These are phyloP conservation scores for Galleria mellonella DNA, from an alignment of 1,140 invertebrate genomes.

Conservation along the genomic window DNA sequence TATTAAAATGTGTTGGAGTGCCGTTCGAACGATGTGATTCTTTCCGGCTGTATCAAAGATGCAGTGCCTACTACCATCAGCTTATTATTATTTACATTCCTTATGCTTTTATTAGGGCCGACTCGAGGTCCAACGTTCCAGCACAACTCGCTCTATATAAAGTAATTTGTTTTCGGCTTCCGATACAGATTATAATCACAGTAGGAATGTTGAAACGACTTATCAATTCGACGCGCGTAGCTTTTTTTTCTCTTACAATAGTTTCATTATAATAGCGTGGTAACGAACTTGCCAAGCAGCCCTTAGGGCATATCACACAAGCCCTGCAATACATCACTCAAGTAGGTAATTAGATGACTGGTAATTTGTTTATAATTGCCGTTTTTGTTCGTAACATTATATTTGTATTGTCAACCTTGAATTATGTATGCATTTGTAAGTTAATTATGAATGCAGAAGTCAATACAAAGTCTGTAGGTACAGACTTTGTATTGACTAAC, in stretches of 20 bases:
- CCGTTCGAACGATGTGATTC: too few species aligned
- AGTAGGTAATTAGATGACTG: too few species aligned
- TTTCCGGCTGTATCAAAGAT: too few species aligned
- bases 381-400: too few species aligned
- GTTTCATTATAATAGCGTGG: conserved; percentile 8
- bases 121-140: background rate
- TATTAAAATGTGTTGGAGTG: too few species aligned
- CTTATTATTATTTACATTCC: conserved; percentile 14
- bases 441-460: too few species aligned
- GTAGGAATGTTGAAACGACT: conserved; percentile 30
- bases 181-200: conserved; percentile 30
- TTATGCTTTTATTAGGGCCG: conserved; percentile 11
- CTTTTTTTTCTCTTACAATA: conserved; percentile 15
- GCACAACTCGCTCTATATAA: conserved; percentile 15
- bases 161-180: conserved; percentile 39
- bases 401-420: too few species aligned
- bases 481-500: too few species aligned
- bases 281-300: conserved; percentile 9
- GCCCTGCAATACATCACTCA: background rate
- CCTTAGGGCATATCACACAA: conserved; percentile 9
- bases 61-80: background rate
- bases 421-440: too few species aligned
- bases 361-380: too few species aligned
- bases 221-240: conserved; percentile 29
- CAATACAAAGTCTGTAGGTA: too few species aligned